A percentile compares a stretch with the other conserved stretches of the same genome.
Evolutionary conservation across 2,888 invertebrate species (phyloP).

Genomic region (Hoplodrina blanda): DNA sequence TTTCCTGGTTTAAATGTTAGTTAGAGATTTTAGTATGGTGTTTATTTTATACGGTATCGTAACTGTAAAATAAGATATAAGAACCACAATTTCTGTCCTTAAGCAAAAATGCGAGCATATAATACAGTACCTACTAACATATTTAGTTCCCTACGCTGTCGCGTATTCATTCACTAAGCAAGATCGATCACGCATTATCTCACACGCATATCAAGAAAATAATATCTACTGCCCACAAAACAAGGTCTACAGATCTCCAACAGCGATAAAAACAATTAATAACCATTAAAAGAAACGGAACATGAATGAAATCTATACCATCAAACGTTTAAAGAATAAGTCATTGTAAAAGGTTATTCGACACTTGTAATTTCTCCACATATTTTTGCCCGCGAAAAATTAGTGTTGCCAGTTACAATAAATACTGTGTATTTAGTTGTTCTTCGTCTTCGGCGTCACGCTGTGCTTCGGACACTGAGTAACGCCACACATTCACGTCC

Average conservation of each 20-base stretch:
- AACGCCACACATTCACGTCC: conserved; percentile 48
- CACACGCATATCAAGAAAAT: conserved; percentile 43
- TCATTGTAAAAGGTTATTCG: conserved; percentile 49
- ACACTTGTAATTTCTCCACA: conserved; percentile 41
- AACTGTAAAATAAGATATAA: too few species aligned
- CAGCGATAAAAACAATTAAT: conserved; percentile 47
- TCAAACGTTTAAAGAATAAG: conserved; percentile 32
- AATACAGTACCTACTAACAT: not conserved
- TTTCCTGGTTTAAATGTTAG: conserved; percentile 1
- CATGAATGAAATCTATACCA: conserved; percentile 30
- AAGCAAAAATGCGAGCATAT: not conserved
- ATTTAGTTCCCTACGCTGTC: conserved; percentile 12
- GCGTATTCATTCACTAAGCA: conserved; percentile 38
- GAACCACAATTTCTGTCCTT: not conserved
- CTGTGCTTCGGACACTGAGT: conserved; percentile 58
- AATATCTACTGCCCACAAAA: conserved; percentile 36
- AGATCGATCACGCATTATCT: conserved; percentile 52
- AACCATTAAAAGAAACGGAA: conserved; percentile 43
- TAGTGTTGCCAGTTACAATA: conserved; percentile 50
- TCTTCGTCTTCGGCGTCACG: conserved; percentile 53
- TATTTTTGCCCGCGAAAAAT: conserved; percentile 51
- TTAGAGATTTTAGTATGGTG: not conserved
- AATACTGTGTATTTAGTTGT: conserved; percentile 58
- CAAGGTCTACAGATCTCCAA: conserved; percentile 37
- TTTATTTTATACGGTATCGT: not conserved